Evolutionary conservation across 2,888 invertebrate genomes (phyloP), one percentile per base, ranked within the genome.

Genomic region (Dolichopus griseipennis): DNA sequence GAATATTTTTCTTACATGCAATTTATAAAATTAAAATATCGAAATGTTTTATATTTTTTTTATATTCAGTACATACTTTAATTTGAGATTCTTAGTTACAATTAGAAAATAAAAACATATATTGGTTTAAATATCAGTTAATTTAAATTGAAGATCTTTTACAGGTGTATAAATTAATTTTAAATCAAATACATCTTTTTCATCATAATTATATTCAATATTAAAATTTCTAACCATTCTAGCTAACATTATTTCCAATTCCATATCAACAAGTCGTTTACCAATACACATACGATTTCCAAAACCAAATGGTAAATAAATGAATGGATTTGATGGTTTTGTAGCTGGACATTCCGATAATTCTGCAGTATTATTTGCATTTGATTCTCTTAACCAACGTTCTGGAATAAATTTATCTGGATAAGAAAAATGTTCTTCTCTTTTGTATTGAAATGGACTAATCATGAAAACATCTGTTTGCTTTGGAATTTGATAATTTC

Each of bases 251-350:
- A 82, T 81, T 77, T 87, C 86, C 69, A 90, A 83, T 78, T 90
- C 90, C 71, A 91, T 79, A 74, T 90, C 89, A 0, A 90, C 90
- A 71, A 92, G 85, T 73, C 91, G 81, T 75, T 87, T 83, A 7
- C 91, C 91, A 69, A 89, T 84, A 74, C 90, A 90, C 71, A 85
- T 84, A 66, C 90, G 84, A 0, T 87, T 83, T 0, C 90, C 90
- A 74, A 86, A 87, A 1, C 90, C 90, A 75, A 90, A 90, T 0
- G 89, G 89, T 69, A 87, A 75, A 65, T 83, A 84, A 0, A 85
- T 82, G 79, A 88, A 88, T 0, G 87, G 86, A 68, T 72, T 68
- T 22, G 27, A n/a, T 6, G 64, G 2, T n/a, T 34, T 64, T 18
- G n/a, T 64, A 2, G n/a, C 34, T 6, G 64, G 64, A 64, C 64